Percentiles rank a stretch among this genome's conserved stretches.
phyloP scores from a whole-genome alignment of 1,140 invertebrate genomes.

The Polypedilum vanderplanki region DNA sequence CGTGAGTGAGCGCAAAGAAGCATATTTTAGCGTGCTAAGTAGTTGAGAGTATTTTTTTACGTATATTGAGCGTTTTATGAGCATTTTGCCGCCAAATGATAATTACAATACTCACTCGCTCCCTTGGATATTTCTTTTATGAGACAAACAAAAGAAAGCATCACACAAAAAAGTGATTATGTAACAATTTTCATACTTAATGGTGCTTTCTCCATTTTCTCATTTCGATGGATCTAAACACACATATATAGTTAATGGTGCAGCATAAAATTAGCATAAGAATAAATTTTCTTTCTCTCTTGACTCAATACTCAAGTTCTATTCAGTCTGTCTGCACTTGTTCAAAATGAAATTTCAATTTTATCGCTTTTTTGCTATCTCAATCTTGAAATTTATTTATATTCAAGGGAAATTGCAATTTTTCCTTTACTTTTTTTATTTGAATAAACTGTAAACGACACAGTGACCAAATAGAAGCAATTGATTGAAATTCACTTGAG shows the following conservation, averaged over 20 bases:
- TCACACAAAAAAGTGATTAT: background rate
- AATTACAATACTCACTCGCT: background rate
- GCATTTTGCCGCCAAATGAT: background rate
- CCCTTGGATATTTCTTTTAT: background rate
- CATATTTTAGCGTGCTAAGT: background rate
- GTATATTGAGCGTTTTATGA: background rate
- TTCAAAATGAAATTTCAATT: background rate
- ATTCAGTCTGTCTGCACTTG: no score
- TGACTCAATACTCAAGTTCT: no score
- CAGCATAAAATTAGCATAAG: constrained; percentile 22
- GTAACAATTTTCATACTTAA: constrained; percentile 1
- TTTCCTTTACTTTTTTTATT: background rate
- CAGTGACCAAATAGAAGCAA: background rate
- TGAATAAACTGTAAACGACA: background rate
- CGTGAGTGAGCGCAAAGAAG: background rate
- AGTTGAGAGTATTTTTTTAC: background rate
- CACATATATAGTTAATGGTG: background rate
- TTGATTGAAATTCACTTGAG: no score
- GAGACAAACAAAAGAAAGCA: background rate
- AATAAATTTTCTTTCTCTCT: background rate
- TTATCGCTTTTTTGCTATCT: background rate
- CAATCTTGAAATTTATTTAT: background rate
- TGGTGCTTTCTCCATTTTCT: background rate
- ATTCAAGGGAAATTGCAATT: background rate
- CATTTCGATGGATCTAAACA: background rate